Conservation (phyloP, 2,797 vertebrate species). For the Cirrhinus molitorella region DNA sequence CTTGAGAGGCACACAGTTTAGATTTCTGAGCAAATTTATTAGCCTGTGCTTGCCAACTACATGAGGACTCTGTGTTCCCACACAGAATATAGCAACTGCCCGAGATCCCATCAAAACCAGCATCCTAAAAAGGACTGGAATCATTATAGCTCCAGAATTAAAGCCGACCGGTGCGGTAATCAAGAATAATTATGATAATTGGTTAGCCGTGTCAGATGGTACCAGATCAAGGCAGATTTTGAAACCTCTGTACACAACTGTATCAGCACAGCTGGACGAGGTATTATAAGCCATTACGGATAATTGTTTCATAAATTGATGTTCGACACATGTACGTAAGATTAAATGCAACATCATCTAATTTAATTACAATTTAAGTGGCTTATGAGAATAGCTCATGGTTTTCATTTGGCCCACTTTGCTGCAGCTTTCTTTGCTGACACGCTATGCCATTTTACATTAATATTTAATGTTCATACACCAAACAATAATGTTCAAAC, state of each 20-base stretch:
- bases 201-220: slow-evolving; percentile 74
- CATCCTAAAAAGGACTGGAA: slow-evolving; percentile 76
- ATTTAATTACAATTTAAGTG: slow-evolving; percentile 44
- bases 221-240: slow-evolving; percentile 64
- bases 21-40: slow-evolving; percentile 68
- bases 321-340: slow-evolving; percentile 35
- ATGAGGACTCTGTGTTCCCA: slow-evolving; percentile 64
- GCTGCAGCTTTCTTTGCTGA: not conserved
- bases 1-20: slow-evolving; percentile 37
- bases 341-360: slow-evolving; percentile 39
- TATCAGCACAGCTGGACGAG: slow-evolving; percentile 70
- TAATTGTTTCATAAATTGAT: slow-evolving; percentile 65
- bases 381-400: not conserved
- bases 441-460: not conserved
- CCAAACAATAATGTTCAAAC: not conserved
- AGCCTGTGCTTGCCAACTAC: slow-evolving; percentile 54
- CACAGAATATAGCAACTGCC: slow-evolving; percentile 47
- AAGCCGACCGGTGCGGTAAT: slow-evolving; percentile 60
- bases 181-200: slow-evolving; percentile 78
- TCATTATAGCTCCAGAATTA: slow-evolving; percentile 67
- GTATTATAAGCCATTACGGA: slow-evolving; percentile 71
- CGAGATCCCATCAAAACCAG: slow-evolving; percentile 40
- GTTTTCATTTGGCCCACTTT: slow-evolving; percentile 30
- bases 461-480: not conserved
- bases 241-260: slow-evolving; percentile 78